Base-by-base conservation (phyloP, 2,888 invertebrate genomes). In the Onthophagus sagittarius region DNA sequence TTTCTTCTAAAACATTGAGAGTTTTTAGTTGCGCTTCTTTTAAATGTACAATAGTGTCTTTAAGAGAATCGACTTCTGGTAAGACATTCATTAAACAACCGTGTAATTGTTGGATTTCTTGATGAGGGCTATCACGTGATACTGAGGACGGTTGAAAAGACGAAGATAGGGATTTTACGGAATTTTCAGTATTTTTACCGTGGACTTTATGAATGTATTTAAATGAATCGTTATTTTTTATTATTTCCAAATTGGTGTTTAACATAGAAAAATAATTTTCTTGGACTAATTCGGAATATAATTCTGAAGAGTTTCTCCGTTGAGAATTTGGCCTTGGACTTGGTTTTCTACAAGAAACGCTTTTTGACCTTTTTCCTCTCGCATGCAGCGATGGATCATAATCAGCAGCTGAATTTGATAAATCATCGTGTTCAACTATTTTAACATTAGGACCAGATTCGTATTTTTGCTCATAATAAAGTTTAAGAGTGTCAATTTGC, bases 401-500 rank as follows among this genome's bases (percentile, higher is more conserved):
- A 53, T 11, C 39, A 53, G 23, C 23, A 3, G 23, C 23, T 23
- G 39, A 53, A 53, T 53, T 53, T 53, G 39, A 53, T 53, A 11
- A 7, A 9, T 53, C 39, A 9, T 53, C 39, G 11, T 2, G 11
- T 9, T 9, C 39, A 9, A 9, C 39, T 1, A 53, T 53, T 53
- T 53, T 53, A 9, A 53, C 39, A 53, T 53, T 53, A 53, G 39
- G 6, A 53, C 39, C 39, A 53, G 4, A 53, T 53, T 3, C 23
- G 3, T 53, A 1, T 4, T 7, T 2, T 9, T 71, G 72, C 4
- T 14, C 39, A 31, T 69, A 73, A 73, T 79, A 79, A 15, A 77
- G 63, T 76, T 75, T 78, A 15, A 73, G 73, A 2, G 74, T 76
- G 72, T 77, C 73, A 14, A 78, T 63, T 65, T 78, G 75, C 6